These are phyloP conservation scores for Drosophila malerkotliana DNA, from an alignment of 1,140 invertebrate genomes.

Conservation along the genomic window DNA sequence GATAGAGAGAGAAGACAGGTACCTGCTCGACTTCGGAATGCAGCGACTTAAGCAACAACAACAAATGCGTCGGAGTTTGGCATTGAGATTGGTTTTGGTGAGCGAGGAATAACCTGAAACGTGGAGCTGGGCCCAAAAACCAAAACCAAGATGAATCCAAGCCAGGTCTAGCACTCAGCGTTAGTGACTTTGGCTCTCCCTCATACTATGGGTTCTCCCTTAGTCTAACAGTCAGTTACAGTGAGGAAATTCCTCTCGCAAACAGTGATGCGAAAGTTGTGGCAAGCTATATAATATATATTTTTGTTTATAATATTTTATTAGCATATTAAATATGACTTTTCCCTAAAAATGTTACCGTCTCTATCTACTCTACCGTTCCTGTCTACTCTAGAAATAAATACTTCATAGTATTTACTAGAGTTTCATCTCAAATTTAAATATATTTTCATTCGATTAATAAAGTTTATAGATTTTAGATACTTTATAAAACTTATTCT, in stretches of 20 bases:
- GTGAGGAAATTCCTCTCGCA: conserved; percentile 7
- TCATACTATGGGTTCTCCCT: not conserved
- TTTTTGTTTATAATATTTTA: not conserved
- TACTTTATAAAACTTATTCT: no score
- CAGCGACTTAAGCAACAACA: conserved; percentile 39
- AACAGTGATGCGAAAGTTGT: conserved; percentile 23
- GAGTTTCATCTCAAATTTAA: no score
- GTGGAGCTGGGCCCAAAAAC: conserved; percentile 25
- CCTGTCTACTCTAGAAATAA: no score
- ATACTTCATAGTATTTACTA: no score
- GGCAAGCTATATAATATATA: not conserved
- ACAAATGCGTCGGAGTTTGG: conserved; percentile 73
- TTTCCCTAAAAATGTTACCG: no score
- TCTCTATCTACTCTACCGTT: no score
- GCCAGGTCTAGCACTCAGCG: conserved; percentile 34
- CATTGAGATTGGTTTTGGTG: conserved; percentile 46
- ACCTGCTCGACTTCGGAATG: conserved; percentile 73
- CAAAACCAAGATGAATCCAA: conserved; percentile 44
- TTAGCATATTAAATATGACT: no score
- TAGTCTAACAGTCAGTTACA: conserved; percentile 17
- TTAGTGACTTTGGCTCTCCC: conserved; percentile 8
- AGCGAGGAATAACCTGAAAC: conserved; percentile 53
- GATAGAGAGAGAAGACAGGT: conserved; percentile 63
- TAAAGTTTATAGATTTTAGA: not conserved
- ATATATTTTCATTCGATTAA: not conserved